Base-by-base conservation (phyloP, 1,140 invertebrate species). In the Panagrolaimus sp. region DNA sequence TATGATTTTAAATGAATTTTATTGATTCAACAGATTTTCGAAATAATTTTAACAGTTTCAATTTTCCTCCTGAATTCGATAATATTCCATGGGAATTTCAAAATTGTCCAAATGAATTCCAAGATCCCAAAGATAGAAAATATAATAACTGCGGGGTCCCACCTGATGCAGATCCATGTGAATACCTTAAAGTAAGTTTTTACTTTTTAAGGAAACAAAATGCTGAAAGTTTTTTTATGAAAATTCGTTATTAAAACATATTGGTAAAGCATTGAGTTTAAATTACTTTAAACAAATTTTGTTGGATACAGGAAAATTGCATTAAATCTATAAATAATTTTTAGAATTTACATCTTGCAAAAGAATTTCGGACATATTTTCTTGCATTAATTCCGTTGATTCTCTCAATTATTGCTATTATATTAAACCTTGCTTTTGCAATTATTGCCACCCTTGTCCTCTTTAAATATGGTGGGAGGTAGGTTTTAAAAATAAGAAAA, bases 271-370 rank as follows among this genome's bases (percentile, higher is more conserved):
- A n/a, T n/a, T n/a, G n/a, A n/a, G n/a, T n/a, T n/a, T n/a, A n/a
- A n/a, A n/a, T n/a, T 38, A 38, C 7, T 38, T 38, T 38, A 38
- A 38, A 38, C 32, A 38, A 38, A 38, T n/a, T n/a, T n/a, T n/a
- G n/a, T n/a, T n/a, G n/a, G n/a, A n/a, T n/a, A n/a, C n/a, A n/a
- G n/a, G n/a, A n/a, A n/a, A n/a, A n/a, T n/a, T n/a, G n/a, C n/a
- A n/a, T n/a, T n/a, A n/a, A n/a, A n/a, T n/a, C n/a, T n/a, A n/a
- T n/a, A n/a, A n/a, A n/a, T n/a, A 44, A 26, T 70, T 55, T 72
- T 43, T 63, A 78, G 73, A 70, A 75, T 58, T 63, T 77, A 12
- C 76, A 77, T 68, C 66, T 46, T 28, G 76, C 76, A 8, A 77
- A 77, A 48, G 73, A 75, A 26, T 77, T 77, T 48, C 76, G 76